Evolutionary conservation across 2,888 invertebrate genomes (phyloP).

Genomic region (Asteroscopus sphinx): DNA sequence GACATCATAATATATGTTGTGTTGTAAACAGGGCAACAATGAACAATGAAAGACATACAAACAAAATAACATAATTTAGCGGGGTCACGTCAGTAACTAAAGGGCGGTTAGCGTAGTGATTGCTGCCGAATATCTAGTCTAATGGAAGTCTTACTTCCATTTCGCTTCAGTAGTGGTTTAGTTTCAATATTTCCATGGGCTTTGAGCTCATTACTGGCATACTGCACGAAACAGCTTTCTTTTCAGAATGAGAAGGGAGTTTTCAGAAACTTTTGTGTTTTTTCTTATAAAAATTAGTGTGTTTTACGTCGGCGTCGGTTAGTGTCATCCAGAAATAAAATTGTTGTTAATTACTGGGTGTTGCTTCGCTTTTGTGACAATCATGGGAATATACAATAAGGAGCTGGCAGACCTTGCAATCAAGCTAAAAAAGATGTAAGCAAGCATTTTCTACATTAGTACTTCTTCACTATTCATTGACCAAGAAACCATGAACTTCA

Average conservation of each 20-base stretch:
- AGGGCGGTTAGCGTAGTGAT: too few relatives aligned
- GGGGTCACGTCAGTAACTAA: background rate
- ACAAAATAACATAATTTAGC: slow-evolving; percentile 23
- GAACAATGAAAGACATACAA: slow-evolving; percentile 29
- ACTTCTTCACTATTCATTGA: background rate
- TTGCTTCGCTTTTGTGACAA: background rate
- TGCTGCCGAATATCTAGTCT: background rate
- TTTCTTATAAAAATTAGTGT: background rate
- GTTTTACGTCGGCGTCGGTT: background rate
- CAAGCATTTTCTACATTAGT: slow-evolving; percentile 1
- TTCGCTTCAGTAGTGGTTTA: too few relatives aligned
- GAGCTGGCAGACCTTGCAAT: slow-evolving; percentile 26
- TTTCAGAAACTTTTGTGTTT: background rate
- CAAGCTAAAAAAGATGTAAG: slow-evolving; percentile 23
- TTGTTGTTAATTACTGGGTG: slow-evolving; percentile 11
- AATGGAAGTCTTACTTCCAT: too few relatives aligned
- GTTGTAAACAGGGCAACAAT: slow-evolving; percentile 43
- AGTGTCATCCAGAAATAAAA: slow-evolving; percentile 21
- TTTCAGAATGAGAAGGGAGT: background rate
- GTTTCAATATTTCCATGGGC: too few relatives aligned
- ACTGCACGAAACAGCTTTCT: too few relatives aligned
- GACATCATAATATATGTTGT: slow-evolving; percentile 42
- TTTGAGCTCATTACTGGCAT: too few relatives aligned
- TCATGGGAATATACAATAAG: slow-evolving; percentile 26
- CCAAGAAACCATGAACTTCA: too few relatives aligned